A percentile compares a stretch with the other conserved stretches of the same genome.
Evolutionary conservation across 1,140 invertebrate genomes (phyloP).

Genomic region (Ridgeia piscesae): DNA sequence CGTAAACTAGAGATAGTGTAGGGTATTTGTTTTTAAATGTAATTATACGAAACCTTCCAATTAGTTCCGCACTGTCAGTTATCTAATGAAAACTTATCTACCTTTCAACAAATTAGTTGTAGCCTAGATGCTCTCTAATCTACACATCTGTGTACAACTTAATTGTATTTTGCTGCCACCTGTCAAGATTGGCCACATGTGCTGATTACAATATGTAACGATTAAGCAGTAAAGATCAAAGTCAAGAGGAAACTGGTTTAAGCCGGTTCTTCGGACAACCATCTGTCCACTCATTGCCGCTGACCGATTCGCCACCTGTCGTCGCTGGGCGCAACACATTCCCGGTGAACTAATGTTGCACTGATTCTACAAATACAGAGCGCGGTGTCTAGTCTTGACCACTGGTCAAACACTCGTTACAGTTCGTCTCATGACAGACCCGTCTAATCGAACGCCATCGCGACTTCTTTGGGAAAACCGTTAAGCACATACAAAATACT

Average conservation of each 20-base stretch:
- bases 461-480: too few species aligned
- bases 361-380: too few species aligned
- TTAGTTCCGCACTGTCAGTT: background rate
- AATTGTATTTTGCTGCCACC: background rate
- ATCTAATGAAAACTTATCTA: background rate
- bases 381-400: too few species aligned
- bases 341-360: too few species aligned
- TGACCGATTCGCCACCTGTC: background rate
- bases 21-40: background rate
- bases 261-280: background rate
- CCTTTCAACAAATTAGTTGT: background rate
- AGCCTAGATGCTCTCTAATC: background rate
- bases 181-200: background rate
- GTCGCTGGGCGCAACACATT: background rate
- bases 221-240: background rate
- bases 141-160: background rate
- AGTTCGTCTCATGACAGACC: too few species aligned
- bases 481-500: too few species aligned
- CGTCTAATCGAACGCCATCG: too few species aligned
- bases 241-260: background rate
- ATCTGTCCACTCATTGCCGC: background rate
- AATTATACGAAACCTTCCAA: background rate
- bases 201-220: background rate
- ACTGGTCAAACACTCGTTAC: too few species aligned
- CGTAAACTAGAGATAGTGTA: background rate